Base-by-base conservation (phyloP, 2,888 invertebrate species). In the Agrotis clavis region DNA sequence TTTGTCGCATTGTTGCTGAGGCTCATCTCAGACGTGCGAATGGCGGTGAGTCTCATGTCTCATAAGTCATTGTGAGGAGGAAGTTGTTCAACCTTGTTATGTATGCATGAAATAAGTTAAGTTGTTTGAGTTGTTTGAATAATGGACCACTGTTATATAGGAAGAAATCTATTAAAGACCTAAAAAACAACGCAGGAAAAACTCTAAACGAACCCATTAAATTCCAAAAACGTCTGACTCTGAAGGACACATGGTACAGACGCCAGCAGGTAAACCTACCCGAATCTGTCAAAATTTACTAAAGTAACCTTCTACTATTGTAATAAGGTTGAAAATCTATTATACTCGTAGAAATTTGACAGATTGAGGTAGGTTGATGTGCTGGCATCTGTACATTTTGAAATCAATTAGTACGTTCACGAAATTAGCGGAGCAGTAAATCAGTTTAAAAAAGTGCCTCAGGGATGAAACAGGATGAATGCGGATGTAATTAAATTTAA, bases 401-500 rank as follows among this genome's bases (percentile, higher is more conserved):
- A 50, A 67, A 73, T 61, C 63, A 83, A 73, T 75, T 69, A 70
- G 56, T 21, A 4, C 47, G 48, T 53, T 21, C 16, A 56, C 50
- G 74, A 73, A 79, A 77, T 67, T 68, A 47, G 60, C 63, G 25
- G 63, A 66, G 67, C 72, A 60, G 79, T 83, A 85, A 86, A 83
- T 83, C 78, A 71, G 72, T 48, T 74, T 45, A 63, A 78, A 78
- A 73, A 81, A 79, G 35, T 68, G 71, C 78, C 67, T 69, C 50
- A 35, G 69, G 75, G 75, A 83, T 81, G 78, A 84, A 81, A 82
- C 79, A 66, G 63, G 57, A 50, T 63, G 53, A 77, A 59, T 63
- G 45, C 57, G 41, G 67, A 50, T 68, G 79, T 85, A 81, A 87
- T 87, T 85, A 85, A 87, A 88, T 87, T 87, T 77, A 72, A 83